phyloP scores from a whole-genome alignment of 1,140 invertebrate species.

The Drosophila nigrodunni region DNA sequence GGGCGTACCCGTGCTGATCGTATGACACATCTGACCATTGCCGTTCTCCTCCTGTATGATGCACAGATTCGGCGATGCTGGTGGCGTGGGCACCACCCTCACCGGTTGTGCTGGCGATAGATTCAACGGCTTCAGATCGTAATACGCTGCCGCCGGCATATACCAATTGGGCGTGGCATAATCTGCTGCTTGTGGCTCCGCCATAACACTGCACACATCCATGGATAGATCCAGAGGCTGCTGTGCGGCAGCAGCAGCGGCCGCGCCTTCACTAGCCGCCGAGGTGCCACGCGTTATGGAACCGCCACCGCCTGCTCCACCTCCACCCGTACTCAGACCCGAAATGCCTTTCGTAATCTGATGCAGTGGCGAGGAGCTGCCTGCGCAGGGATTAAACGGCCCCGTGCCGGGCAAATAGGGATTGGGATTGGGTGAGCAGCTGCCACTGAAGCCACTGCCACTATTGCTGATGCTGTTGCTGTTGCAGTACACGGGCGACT shows the following conservation, averaged over 20 bases:
- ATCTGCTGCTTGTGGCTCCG: conserved; percentile 44
- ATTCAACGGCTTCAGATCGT: conserved; percentile 86
- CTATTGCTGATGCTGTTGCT: conserved; percentile 68
- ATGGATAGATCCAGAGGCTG: conserved; percentile 82
- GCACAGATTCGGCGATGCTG: conserved; percentile 88
- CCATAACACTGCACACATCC: conserved; percentile 64
- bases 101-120: conserved; percentile 86
- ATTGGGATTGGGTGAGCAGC: conserved; percentile 78
- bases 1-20: conserved; percentile 74
- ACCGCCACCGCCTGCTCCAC: conserved; percentile 86
- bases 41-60: conserved; percentile 93
- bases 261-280: conserved; percentile 82
- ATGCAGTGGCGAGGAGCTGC: conserved; percentile 77
- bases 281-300: conserved; percentile 91
- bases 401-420: conserved; percentile 64
- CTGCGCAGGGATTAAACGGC: conserved; percentile 48
- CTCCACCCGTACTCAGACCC: conserved; percentile 86
- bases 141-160: conserved; percentile 79
- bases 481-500: conserved; percentile 75
- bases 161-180: conserved; percentile 73
- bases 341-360: conserved; percentile 86
- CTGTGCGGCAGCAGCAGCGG: conserved; percentile 50
- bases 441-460: conserved; percentile 75
- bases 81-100: conserved; percentile 79
- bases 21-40: conserved; percentile 75